Base-by-base conservation (phyloP, 2,113 vertebrate genomes). In the Nothobranchius kuhntae region DNA sequence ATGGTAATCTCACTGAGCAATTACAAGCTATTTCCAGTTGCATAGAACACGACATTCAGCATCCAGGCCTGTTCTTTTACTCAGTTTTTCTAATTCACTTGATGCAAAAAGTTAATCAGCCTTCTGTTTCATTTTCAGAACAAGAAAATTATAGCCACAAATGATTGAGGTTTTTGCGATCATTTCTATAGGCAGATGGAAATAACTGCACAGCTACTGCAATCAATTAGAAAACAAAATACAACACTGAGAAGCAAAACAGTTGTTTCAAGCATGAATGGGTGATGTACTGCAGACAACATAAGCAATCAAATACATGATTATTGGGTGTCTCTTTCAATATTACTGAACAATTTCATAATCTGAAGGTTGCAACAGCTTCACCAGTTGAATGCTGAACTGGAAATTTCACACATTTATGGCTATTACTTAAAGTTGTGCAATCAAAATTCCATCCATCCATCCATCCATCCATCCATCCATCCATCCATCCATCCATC, bases 1-100 rank as follows among this genome's bases (percentile, higher is more conserved):
- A 75, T 65, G 53, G 60, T 65, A 68, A 79, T 79, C 54, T 63
- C 62, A 60, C 17, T 17, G 44, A 10, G 70, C 53, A 81, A 79
- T 83, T 73, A 78, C 54, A 65, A 56, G 53, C 68, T 30, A 30
- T 55, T 78, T 68, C 71, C 38, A 54, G 13, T 55, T 54, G 44
- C 54, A 51, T 12, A 35, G 11, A 48, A 53, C 44, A 35, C 48
- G n/a, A 42, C 54, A 50, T 59, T 75, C 17, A 11, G 38, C 13
- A 15, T 6, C 13, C 40, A 47, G 21, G 42, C 61, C 2, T 1
- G 1, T 53, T 17, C 15, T 78, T 77, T 65, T 2, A 48, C 53
- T 59, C 38, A 1, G 68, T 11, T 68, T 78, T 54, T 47, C 14
- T 47, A 71, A 71, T 65, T 24, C 48, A 68, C 17, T 73, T 36